Evolutionary conservation across 1,140 invertebrate genomes (phyloP).

Genomic region (Drosophila azteca): DNA sequence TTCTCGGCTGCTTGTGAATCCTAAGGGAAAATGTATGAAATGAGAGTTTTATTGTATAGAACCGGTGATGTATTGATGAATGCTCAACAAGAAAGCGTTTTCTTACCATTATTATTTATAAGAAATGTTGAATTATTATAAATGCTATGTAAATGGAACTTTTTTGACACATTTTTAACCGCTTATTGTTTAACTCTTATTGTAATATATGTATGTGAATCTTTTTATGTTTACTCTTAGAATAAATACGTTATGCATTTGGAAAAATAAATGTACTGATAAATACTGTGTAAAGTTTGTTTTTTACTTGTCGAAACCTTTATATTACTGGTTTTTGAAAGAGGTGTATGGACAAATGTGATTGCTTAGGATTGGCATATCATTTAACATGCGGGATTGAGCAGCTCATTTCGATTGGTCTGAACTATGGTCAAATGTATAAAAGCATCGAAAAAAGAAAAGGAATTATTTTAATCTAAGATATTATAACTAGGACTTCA

Average conservation of each 20-base stretch:
- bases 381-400: too few relatives aligned
- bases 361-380: too few relatives aligned
- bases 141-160: slow-evolving; percentile 62
- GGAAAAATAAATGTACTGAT: slow-evolving; percentile 71
- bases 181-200: slow-evolving; percentile 39
- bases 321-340: too few relatives aligned
- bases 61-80: slow-evolving; percentile 30
- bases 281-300: slow-evolving; percentile 23
- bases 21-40: slow-evolving; percentile 16
- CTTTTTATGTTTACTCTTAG: slow-evolving; percentile 61
- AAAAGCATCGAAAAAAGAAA: too few relatives aligned
- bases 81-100: slow-evolving; percentile 37
- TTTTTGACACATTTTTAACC: slow-evolving; percentile 43
- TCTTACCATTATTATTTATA: slow-evolving; percentile 42
- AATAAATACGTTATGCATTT: slow-evolving; percentile 79
- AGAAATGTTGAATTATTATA: slow-evolving; percentile 69
- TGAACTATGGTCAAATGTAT: too few relatives aligned
- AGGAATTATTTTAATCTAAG: too few relatives aligned
- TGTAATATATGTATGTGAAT: slow-evolving; percentile 61
- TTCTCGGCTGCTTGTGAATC: slow-evolving; percentile 29
- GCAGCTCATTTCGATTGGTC: too few relatives aligned
- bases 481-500: too few relatives aligned
- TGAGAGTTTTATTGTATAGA: slow-evolving; percentile 51
- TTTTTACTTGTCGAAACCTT: too few relatives aligned
- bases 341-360: too few relatives aligned